phyloP scores from a whole-genome alignment of 2,888 invertebrate genomes.

The Pyrochroa serraticornis region DNA sequence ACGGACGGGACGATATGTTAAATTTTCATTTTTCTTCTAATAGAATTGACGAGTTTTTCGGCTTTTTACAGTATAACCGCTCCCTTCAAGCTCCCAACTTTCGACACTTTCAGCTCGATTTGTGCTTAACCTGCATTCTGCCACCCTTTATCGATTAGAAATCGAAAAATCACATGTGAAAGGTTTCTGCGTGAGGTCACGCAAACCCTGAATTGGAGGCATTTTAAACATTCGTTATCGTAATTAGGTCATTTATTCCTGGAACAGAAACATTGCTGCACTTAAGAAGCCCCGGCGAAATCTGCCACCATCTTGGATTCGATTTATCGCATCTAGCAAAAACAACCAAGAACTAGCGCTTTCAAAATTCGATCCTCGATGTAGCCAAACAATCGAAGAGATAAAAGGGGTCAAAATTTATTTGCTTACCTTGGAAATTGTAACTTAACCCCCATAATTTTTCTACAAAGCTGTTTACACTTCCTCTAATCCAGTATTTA shows the following conservation, averaged over 20 bases:
- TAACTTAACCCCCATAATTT: too few species aligned
- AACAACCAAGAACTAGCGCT: too few species aligned
- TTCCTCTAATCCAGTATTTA: too few species aligned
- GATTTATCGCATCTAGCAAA: not conserved
- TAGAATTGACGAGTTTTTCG: not conserved
- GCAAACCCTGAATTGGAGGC: conserved; percentile 31
- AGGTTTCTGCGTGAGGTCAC: conserved; percentile 31
- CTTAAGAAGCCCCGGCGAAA: conserved; percentile 20
- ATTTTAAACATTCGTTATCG: conserved; percentile 38
- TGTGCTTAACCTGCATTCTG: conserved; percentile 8
- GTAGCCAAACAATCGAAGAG: too few species aligned
- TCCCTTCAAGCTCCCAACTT: too few species aligned
- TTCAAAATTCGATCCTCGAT: too few species aligned
- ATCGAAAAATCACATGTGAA: conserved; percentile 36
- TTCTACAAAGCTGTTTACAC: too few species aligned
- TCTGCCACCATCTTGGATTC: not conserved
- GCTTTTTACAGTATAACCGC: too few species aligned
- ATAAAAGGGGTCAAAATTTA: too few species aligned
- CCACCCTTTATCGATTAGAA: conserved; percentile 28
- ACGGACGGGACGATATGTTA: conserved; percentile 28
- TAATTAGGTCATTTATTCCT: conserved; percentile 43
- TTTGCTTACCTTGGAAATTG: too few species aligned
- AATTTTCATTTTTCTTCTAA: conserved; percentile 28
- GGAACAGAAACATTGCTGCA: conserved; percentile 28
- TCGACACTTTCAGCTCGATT: conserved; percentile 6